Conservation (phyloP, 2,888 invertebrate species). For the Athrips mouffetella region DNA sequence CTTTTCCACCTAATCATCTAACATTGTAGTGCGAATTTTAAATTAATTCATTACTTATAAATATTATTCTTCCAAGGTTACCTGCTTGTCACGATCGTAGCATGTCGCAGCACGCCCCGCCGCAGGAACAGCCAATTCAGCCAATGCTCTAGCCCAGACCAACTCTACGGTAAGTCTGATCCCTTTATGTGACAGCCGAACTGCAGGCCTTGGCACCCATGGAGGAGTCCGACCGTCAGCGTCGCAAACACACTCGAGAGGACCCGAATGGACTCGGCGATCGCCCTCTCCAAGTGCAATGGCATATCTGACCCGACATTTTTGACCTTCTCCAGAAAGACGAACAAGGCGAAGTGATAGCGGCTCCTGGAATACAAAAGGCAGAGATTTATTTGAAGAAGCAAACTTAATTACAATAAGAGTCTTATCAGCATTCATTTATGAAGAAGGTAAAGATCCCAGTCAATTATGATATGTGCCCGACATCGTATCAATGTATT, state of each 20-base stretch:
- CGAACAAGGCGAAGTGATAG: slow-evolving; percentile 80
- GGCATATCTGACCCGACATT: slow-evolving; percentile 85
- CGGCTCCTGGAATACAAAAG: slow-evolving; percentile 58
- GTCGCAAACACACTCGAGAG: slow-evolving; percentile 84
- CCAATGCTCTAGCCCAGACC: slow-evolving; percentile 82
- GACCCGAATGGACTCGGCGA: slow-evolving; percentile 82
- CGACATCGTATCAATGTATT: no score
- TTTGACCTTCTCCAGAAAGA: slow-evolving; percentile 89
- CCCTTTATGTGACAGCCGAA: slow-evolving; percentile 80
- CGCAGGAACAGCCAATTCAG: slow-evolving; percentile 74
- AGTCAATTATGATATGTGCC: no score
- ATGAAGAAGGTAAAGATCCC: no score
- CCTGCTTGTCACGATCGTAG: slow-evolving; percentile 86
- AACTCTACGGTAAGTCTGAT: slow-evolving; percentile 85
- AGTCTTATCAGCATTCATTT: no score
- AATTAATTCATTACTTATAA: no score
- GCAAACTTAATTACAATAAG: no score
- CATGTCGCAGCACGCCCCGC: slow-evolving; percentile 80
- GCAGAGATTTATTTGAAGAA: no score
- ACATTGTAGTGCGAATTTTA: no score
- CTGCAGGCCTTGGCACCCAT: slow-evolving; percentile 82
- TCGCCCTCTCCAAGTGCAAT: slow-evolving; percentile 84
- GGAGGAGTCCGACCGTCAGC: slow-evolving; percentile 84
- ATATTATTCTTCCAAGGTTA: no score
- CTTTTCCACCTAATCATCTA: no score